phyloP scores from a whole-genome alignment of 2,888 invertebrate genomes.

The Elgonia sp. region DNA sequence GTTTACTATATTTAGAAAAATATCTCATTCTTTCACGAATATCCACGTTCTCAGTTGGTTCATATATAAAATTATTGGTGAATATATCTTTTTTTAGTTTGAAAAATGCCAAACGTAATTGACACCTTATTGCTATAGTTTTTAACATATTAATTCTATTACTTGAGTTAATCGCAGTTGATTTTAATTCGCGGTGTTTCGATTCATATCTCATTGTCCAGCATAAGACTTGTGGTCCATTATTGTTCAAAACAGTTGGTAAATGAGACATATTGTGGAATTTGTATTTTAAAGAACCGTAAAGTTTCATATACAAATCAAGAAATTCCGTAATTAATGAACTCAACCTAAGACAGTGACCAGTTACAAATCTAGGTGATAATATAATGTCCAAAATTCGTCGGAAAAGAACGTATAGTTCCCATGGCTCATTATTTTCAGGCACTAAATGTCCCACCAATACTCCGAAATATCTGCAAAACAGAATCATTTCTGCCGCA shows the following conservation, averaged over 20 bases:
- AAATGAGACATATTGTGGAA: slow-evolving; percentile 49
- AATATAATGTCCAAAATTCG: slow-evolving; percentile 50
- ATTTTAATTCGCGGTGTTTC: slow-evolving; percentile 54
- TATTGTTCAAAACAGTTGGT: slow-evolving; percentile 39
- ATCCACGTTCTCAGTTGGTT: slow-evolving; percentile 14
- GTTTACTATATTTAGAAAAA: slow-evolving; percentile 6
- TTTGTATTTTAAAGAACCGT: slow-evolving; percentile 52
- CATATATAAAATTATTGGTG: slow-evolving; percentile 22
- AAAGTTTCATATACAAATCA: slow-evolving; percentile 35
- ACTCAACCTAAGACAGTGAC: slow-evolving; percentile 42
- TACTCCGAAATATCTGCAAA: too few relatives aligned
- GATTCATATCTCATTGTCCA: slow-evolving; percentile 63
- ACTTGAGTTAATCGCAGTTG: slow-evolving; percentile 47
- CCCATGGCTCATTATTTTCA: too few relatives aligned
- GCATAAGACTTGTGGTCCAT: slow-evolving; percentile 41
- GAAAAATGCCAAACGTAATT: slow-evolving; percentile 24
- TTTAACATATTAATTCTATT: slow-evolving; percentile 53
- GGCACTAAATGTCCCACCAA: too few relatives aligned
- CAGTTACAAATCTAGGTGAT: slow-evolving; percentile 62
- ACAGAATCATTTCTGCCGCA: too few relatives aligned
- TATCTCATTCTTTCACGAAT: slow-evolving; percentile 11
- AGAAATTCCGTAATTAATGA: slow-evolving; percentile 55
- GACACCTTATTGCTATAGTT: slow-evolving; percentile 26
- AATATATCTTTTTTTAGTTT: slow-evolving; percentile 8
- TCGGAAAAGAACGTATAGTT: too few relatives aligned